Evolutionary conservation across 2,888 invertebrate genomes (phyloP).

Genomic region (Platycheirus albimanus): DNA sequence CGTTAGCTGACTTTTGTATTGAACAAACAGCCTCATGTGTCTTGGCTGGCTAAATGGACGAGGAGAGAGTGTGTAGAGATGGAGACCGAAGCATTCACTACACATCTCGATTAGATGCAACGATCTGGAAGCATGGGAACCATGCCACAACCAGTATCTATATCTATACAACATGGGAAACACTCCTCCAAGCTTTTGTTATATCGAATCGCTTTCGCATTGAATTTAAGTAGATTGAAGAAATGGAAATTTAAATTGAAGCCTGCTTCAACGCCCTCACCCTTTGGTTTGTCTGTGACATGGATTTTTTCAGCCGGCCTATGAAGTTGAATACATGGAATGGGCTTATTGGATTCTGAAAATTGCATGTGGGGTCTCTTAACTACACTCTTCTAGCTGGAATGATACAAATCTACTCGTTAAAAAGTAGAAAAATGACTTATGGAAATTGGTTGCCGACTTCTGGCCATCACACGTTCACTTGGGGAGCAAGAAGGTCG

Average conservation of each 20-base stretch:
- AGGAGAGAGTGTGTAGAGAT: no score
- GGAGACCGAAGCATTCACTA: no score
- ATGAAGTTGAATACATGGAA: neutral
- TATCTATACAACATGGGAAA: neutral
- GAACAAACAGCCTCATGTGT: neutral
- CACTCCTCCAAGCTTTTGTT: neutral
- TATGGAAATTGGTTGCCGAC: neutral
- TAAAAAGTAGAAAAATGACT: neutral
- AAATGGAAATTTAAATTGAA: slow-evolving; percentile 16
- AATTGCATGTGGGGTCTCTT: slow-evolving; percentile 27
- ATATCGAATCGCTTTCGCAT: neutral
- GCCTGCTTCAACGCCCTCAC: slow-evolving; percentile 7
- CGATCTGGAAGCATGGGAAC: slow-evolving; percentile 61
- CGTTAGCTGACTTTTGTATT: slow-evolving; percentile 23
- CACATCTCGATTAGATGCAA: slow-evolving; percentile 50
- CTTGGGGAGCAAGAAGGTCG: neutral
- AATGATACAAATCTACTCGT: slow-evolving; percentile 9
- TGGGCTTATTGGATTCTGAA: slow-evolving; percentile 9
- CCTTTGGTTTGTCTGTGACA: neutral
- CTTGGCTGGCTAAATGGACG: no score
- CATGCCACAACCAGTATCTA: slow-evolving; percentile 29
- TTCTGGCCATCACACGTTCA: no score
- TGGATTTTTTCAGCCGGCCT: neutral
- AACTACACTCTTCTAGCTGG: neutral
- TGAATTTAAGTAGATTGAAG: neutral